These are phyloP conservation scores for Lycia hirtaria DNA, from an alignment of 2,888 invertebrate genomes.

Conservation along the genomic window DNA sequence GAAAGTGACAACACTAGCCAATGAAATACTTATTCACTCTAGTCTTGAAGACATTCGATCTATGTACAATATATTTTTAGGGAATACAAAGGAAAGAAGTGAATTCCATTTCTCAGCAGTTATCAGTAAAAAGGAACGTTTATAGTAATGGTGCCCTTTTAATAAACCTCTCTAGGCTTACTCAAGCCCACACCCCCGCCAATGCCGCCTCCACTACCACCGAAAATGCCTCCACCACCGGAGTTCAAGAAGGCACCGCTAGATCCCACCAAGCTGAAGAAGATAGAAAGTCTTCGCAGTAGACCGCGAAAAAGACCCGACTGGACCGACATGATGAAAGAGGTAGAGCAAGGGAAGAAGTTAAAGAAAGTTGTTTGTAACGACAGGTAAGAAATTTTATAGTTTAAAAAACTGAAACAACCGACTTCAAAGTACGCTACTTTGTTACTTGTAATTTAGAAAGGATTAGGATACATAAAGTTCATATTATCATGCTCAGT, in stretches of 20 bases:
- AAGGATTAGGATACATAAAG: too few species aligned
- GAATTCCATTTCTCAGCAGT: too few species aligned
- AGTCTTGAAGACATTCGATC: too few species aligned
- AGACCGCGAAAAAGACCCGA: conserved; percentile 93
- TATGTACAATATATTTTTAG: too few species aligned
- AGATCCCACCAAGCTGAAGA: conserved; percentile 86
- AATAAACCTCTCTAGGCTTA: conserved; percentile 59
- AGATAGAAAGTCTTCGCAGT: conserved; percentile 90
- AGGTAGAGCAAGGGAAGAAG: conserved; percentile 92
- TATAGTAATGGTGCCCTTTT: background rate
- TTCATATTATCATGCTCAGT: too few species aligned
- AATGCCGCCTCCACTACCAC: conserved; percentile 90
- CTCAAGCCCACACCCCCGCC: conserved; percentile 84
- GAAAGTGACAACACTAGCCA: too few species aligned
- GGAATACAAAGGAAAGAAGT: too few species aligned
- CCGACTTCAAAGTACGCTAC: too few species aligned
- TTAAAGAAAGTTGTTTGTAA: conserved; percentile 94
- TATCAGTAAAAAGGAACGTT: too few species aligned
- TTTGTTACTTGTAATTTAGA: too few species aligned
- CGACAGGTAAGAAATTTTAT: conserved; percentile 84
- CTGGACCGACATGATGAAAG: conserved; percentile 96
- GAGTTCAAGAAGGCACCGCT: conserved; percentile 87
- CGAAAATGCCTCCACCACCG: conserved; percentile 86
- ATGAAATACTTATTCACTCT: too few species aligned
- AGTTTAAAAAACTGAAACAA: too few species aligned